Base-by-base conservation (phyloP, 2,888 invertebrate species). In the Volucella bombylans region DNA sequence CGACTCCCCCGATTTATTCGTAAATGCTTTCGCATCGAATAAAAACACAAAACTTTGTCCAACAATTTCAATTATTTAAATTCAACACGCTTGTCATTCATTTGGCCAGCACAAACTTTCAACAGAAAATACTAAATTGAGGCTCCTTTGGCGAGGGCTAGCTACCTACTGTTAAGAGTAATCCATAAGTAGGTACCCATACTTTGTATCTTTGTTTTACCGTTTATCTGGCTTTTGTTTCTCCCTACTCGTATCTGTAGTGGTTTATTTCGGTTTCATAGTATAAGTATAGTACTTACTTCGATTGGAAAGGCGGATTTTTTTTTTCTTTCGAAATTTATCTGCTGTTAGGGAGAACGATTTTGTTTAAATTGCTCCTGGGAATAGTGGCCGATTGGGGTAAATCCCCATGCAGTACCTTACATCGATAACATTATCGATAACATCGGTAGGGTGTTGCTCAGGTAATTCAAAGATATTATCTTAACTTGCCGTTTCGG, bases 21-120 rank as follows among this genome's bases (percentile, higher is more conserved):
- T 1, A 9, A 47, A 47, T 12, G 47, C 18, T 67, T 41, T 54
- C 31, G 4, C 31, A 31, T 31, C 31, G 31, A 31, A 31, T 31
- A 31, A 31, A 31, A 31, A 31, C 31, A 18, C 18, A 59, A 54
- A 79, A 82, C 68, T 82, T 78, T 18, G 72, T 64, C 52, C 12
- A 82, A 78, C 82, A 82, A 82, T 82, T 82, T 74, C 82, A 78
- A 82, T 82, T 82, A 82, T 82, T 82, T 82, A 82, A 82, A 82
- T 82, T 78, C 79, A 67, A 79, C 71, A 61, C 54, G 77, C 61
- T 67, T 55, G 52, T 71, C 65, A 62, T 67, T 65, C 64, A 74
- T 31, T 76, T 52, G 49, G 64, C 41, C 69, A 47, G 41, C 45
- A 55, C 50, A 49, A 71, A 67, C 67, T 72, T 72, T 55, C 76